Conservation (phyloP, 2,888 invertebrate species). For the Physocephala rufipes region DNA sequence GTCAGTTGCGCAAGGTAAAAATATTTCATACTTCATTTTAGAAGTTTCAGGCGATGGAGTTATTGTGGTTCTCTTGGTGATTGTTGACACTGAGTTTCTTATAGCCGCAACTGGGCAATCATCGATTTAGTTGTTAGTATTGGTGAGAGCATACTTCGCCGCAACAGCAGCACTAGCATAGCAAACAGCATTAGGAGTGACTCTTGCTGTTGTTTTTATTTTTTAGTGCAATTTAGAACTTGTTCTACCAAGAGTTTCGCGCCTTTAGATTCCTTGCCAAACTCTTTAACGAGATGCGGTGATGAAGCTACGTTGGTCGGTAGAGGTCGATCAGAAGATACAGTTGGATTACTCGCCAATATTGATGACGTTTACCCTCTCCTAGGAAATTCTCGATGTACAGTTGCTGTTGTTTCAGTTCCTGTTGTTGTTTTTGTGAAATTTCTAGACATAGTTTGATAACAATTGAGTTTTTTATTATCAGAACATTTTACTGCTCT, state of each 20-base stretch:
- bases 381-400: constrained; percentile 24
- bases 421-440: constrained; percentile 12
- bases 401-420: constrained; percentile 37
- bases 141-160: no score
- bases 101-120: background rate
- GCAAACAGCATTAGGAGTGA: no score
- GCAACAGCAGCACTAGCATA: no score
- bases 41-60: background rate
- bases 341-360: background rate
- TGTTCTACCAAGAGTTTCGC: constrained; percentile 61
- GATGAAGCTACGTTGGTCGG: constrained; percentile 22
- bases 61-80: background rate
- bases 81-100: no score
- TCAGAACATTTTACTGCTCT: constrained; percentile 17
- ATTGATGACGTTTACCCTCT: background rate
- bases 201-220: constrained; percentile 19
- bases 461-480: background rate
- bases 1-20: constrained; percentile 12
- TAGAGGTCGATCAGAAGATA: constrained; percentile 27
- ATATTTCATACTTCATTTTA: no score
- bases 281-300: constrained; percentile 47
- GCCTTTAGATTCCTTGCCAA: constrained; percentile 58
- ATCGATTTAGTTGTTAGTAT: background rate
- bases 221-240: constrained; percentile 5
- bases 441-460: background rate